Evolutionary conservation across 1,140 invertebrate species (phyloP), one percentile per base, ranked within the genome.

Genomic region (Agrilus planipennis): DNA sequence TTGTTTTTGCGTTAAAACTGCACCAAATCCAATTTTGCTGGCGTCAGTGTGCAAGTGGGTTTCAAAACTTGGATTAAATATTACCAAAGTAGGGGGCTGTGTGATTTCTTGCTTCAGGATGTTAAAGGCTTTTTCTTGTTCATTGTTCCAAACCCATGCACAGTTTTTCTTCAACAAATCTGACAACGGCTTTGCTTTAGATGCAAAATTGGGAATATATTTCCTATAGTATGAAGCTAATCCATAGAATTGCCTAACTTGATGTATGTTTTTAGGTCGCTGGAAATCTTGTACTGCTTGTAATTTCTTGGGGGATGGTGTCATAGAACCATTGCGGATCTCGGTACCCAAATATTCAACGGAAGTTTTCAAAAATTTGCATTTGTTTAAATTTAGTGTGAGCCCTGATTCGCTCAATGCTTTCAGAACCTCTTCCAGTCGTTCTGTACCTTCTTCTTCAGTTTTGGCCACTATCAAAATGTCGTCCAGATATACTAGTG

Each of bases 191-290:
- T 52, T 46, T 0, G 54, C 40, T 1, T 55, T 39, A 18, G 43
- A 31, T 0, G 57, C 30, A 41, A 59, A 66, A 9, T 55, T 41
- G 0, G 30, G 19, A 16, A 66, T 54, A 39, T 63, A 67, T 4
- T 52, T 39, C 3, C 62, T 44, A 30, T 63, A 67, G 39, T 52
- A 66, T 2, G 51, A 53, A 2, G 21, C 21, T 17, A 44, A 20
- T 30, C 42, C 42, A 4, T 27, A 22, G 21, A 45, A 45, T 23
- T 39, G 34, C 30, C 31, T 29, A 14, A 31, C n/a, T 14, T 32
- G 19, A 9, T 44, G 32, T 6, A 41, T 23, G 15, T 4, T 15
- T 11, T 31, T 23, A 15, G 17, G 19, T 5, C 6, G 22, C 2
- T 32, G 34, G 22, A 42, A 27, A 20, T 34, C 6, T 4, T 3